Conservation (phyloP, 2,888 invertebrate species). For the Apocheima hispidaria region DNA sequence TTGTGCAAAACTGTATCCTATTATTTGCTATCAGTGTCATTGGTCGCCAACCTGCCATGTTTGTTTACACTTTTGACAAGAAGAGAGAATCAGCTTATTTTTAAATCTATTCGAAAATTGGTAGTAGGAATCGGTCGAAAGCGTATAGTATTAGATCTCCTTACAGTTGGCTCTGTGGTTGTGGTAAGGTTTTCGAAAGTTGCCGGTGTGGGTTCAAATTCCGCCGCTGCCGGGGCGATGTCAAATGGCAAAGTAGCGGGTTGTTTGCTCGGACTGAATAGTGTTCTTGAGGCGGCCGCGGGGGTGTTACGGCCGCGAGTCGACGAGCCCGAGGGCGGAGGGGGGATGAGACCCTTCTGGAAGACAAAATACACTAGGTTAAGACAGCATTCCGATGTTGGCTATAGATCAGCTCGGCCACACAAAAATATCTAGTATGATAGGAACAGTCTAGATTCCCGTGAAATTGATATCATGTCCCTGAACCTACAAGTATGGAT, state of each 20-base stretch:
- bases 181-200: slow-evolving; percentile 59
- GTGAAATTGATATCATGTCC: too few species aligned
- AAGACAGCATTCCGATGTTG: neutral
- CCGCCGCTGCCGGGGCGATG: slow-evolving; percentile 60
- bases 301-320: slow-evolving; percentile 69
- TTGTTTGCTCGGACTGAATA: slow-evolving; percentile 71
- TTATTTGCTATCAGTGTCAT: too few species aligned
- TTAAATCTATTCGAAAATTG: too few species aligned
- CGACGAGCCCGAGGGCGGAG: slow-evolving; percentile 70
- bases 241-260: slow-evolving; percentile 67
- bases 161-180: slow-evolving; percentile 65
- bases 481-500: too few species aligned
- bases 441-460: too few species aligned
- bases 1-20: too few species aligned
- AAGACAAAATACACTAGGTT: slow-evolving; percentile 25
- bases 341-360: slow-evolving; percentile 80
- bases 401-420: neutral
- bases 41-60: too few species aligned
- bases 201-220: slow-evolving; percentile 66
- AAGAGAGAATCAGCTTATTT: too few species aligned
- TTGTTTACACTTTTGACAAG: too few species aligned
- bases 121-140: neutral
- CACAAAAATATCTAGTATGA: too few species aligned
- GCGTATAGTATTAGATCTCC: slow-evolving; percentile 29
- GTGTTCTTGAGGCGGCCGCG: slow-evolving; percentile 53